These are phyloP conservation scores for Phylloscopus trochiloides DNA, from an alignment of 2,113 vertebrate species.

Conservation along the genomic window DNA sequence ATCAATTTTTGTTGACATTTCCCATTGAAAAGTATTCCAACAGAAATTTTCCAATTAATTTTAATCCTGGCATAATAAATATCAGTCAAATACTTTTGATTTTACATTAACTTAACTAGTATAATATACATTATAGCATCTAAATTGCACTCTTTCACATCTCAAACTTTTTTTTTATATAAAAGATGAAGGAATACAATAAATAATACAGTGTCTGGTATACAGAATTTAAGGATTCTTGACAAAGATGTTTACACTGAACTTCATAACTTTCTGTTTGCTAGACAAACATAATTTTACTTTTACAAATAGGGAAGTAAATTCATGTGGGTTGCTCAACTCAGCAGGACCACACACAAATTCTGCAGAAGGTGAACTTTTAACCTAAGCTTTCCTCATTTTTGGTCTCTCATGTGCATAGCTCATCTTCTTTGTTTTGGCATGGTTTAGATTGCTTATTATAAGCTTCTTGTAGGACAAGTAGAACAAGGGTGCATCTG, in stretches of 20 bases:
- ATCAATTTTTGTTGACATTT: neutral
- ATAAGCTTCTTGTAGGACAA: neutral
- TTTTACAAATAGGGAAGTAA: neutral
- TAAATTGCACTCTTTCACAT: neutral
- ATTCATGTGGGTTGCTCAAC: neutral
- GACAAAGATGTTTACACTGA: neutral
- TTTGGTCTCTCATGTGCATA: rapidly evolving
- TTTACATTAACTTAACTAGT: neutral
- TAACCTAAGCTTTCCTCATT: neutral
- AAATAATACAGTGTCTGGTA: neutral
- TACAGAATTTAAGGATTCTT: neutral
- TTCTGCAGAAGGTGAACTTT: neutral
- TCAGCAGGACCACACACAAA: neutral
- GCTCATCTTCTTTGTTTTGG: neutral
- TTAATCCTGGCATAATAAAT: neutral
- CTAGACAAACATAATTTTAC: neutral
- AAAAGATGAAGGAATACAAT: neutral
- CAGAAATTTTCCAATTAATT: neutral
- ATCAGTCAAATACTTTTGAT: neutral
- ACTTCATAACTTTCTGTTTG: neutral
- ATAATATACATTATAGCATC: neutral
- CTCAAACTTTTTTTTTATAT: neutral
- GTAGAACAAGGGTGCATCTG: neutral
- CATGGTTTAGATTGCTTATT: neutral
- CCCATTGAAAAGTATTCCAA: neutral